A percentile compares a stretch with the other conserved stretches of the same genome.
Evolutionary conservation across 2,797 vertebrate genomes (phyloP).

Genomic region (Tamandua tetradactyla): DNA sequence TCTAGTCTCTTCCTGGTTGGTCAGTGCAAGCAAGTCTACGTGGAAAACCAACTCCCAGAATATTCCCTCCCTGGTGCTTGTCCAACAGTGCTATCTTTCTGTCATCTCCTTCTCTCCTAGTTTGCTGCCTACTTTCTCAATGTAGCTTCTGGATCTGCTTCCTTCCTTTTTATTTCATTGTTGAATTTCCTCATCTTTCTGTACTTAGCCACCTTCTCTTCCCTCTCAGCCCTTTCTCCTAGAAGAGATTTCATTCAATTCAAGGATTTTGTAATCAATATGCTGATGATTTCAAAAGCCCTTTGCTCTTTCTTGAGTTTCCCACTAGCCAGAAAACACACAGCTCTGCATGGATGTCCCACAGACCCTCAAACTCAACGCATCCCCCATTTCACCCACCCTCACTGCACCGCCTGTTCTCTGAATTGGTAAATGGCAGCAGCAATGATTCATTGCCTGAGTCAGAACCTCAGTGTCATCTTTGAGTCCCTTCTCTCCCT

Average conservation of each 20-base stretch:
- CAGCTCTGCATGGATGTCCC: not conserved
- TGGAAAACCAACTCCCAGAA: not conserved
- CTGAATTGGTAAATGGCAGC: not conserved
- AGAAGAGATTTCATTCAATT: not conserved
- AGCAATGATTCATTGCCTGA: not conserved
- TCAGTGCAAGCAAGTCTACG: fast-evolving
- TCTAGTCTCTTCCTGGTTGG: not conserved
- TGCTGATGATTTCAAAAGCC: not conserved
- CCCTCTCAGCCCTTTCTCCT: not conserved
- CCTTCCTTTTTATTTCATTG: not conserved
- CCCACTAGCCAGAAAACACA: not conserved
- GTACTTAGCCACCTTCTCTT: not conserved
- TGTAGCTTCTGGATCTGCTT: not conserved
- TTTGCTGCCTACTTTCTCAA: not conserved
- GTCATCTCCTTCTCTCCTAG: not conserved
- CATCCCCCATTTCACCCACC: no score
- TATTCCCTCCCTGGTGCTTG: no score
- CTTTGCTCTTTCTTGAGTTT: not conserved
- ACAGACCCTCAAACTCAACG: not conserved
- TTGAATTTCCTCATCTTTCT: not conserved
- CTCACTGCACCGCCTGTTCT: not conserved
- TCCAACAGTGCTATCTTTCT: not conserved
- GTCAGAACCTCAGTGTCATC: not conserved
- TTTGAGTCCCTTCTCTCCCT: not conserved
- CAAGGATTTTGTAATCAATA: not conserved